A percentile compares a stretch with the other conserved stretches of the same genome.
These are phyloP conservation scores for Spea multiplicata DNA, from an alignment of 2,113 vertebrate genomes.

Conservation along the genomic window DNA sequence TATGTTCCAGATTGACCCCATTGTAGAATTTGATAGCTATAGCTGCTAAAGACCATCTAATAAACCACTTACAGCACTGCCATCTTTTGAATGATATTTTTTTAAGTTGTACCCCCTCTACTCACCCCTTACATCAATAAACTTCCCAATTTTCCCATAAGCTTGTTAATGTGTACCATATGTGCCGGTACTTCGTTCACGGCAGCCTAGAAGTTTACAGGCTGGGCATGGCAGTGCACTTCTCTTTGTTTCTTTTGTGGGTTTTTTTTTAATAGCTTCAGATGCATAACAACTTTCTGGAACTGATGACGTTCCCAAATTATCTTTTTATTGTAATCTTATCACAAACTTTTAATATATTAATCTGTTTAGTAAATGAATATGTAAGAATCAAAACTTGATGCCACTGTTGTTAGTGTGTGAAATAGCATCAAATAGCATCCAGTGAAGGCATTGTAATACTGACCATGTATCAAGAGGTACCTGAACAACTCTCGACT, in stretches of 20 bases:
- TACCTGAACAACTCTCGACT: too few species aligned
- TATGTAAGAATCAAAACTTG: too few species aligned
- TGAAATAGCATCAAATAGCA: too few species aligned
- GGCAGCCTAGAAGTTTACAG: conserved; percentile 25
- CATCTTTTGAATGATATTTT: conserved; percentile 35
- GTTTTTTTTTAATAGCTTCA: conserved; percentile 16
- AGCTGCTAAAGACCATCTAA: conserved; percentile 37
- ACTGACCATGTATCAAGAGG: too few species aligned
- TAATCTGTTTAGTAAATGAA: too few species aligned
- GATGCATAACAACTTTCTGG: background rate
- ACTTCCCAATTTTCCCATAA: conserved; percentile 40
- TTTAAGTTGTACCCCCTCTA: conserved; percentile 23
- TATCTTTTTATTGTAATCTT: too few species aligned
- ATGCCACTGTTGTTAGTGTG: too few species aligned
- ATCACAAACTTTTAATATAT: too few species aligned
- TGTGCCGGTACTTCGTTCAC: conserved; percentile 36
- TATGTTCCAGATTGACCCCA: conserved; percentile 25
- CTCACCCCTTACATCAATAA: conserved; percentile 45
- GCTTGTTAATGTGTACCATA: conserved; percentile 47
- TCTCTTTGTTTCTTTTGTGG: background rate
- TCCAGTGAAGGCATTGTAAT: too few species aligned
- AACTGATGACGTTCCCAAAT: too few species aligned
- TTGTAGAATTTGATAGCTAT: conserved; percentile 25
- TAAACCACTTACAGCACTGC: conserved; percentile 35
- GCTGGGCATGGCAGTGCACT: background rate